Percentiles rank a stretch among this genome's conserved stretches.
These are phyloP conservation scores for Steromphala cineraria DNA, from an alignment of 2,888 invertebrate genomes.

Conservation along the genomic window DNA sequence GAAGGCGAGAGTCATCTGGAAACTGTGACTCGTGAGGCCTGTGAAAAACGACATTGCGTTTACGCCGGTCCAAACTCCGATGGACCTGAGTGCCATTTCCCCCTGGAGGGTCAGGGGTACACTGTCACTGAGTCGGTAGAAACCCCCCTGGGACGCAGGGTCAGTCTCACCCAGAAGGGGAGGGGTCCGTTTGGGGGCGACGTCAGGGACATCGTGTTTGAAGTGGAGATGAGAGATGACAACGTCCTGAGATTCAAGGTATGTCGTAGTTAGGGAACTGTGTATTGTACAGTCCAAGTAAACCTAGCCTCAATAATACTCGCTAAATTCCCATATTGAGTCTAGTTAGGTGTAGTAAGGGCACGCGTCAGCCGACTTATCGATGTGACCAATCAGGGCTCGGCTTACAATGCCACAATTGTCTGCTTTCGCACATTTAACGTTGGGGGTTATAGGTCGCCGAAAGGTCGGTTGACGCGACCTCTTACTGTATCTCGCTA, in stretches of 20 bases:
- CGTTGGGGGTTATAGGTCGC: no score
- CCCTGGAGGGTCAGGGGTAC: conserved; percentile 43
- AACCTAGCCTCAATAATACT: not conserved
- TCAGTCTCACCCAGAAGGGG: conserved; percentile 38
- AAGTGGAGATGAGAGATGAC: conserved; percentile 49
- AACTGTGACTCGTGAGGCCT: conserved; percentile 42
- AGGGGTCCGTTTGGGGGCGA: conserved; percentile 48
- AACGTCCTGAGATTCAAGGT: conserved; percentile 56
- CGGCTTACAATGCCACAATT: no score
- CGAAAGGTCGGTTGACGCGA: no score
- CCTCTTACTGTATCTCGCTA: no score
- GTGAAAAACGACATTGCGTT: conserved; percentile 46
- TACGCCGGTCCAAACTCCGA: conserved; percentile 19
- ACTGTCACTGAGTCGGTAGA: conserved; percentile 23
- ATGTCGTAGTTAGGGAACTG: not conserved
- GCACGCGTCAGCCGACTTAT: no score
- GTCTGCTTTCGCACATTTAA: no score
- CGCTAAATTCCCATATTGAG: not conserved
- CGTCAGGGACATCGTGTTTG: conserved; percentile 40
- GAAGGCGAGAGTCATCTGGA: conserved; percentile 42
- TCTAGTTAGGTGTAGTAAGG: no score
- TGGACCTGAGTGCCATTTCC: conserved; percentile 44
- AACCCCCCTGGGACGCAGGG: conserved; percentile 38
- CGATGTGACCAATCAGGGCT: no score
- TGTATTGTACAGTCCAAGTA: not conserved